phyloP scores from a whole-genome alignment of 2,797 vertebrate species.

The Helarctos malayanus region DNA sequence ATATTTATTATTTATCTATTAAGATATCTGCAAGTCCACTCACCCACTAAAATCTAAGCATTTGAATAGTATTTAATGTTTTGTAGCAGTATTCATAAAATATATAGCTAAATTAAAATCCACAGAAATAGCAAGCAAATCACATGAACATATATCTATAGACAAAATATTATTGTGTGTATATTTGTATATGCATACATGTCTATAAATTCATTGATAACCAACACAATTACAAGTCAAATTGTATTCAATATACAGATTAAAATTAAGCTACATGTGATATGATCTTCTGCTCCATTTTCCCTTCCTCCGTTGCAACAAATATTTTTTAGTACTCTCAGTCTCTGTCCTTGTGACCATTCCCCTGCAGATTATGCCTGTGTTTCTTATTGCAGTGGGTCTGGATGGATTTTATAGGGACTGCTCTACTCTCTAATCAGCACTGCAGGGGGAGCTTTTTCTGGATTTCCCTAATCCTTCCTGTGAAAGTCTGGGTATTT shows the following conservation, averaged over 20 bases:
- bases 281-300: neutral
- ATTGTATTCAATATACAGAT: neutral
- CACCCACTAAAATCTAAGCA: neutral
- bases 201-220: neutral
- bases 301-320: neutral
- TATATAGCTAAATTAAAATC: neutral
- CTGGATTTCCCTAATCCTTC: neutral
- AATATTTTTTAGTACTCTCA: neutral
- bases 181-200: neutral
- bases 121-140: neutral
- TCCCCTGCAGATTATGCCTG: neutral
- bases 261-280: neutral
- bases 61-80: neutral
- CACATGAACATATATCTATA: neutral
- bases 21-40: neutral
- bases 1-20: neutral
- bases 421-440: neutral
- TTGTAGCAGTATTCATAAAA: neutral
- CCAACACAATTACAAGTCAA: neutral
- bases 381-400: neutral
- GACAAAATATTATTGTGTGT: neutral
- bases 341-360: rapidly evolving
- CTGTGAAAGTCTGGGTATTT: neutral
- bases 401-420: neutral
- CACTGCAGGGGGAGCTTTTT: neutral